Conservation (phyloP, 35 echinoderm and acorn worm species). For the Holothuria glaberrima region DNA sequence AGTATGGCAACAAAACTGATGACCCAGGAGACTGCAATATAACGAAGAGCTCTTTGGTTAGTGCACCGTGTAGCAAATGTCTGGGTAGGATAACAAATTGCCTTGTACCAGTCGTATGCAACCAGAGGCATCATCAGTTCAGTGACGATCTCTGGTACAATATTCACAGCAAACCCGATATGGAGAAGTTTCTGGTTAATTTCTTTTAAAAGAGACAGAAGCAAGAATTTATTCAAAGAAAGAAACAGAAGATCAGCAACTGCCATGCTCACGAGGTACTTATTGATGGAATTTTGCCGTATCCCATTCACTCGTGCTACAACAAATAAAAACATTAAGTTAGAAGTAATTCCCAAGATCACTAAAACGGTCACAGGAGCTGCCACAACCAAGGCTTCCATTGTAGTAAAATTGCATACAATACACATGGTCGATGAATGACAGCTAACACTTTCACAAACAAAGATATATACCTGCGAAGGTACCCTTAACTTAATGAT, state of each 20-base stretch:
- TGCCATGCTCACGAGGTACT: constrained; percentile 26
- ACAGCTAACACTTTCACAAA: too few relatives aligned
- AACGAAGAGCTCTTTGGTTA: not conserved
- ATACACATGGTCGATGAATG: too few relatives aligned
- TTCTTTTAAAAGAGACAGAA: not conserved
- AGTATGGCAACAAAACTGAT: constrained; percentile 1
- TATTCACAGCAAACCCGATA: not conserved
- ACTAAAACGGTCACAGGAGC: not conserved
- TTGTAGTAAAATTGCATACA: too few relatives aligned
- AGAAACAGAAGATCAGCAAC: constrained; percentile 8
- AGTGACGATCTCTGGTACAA: constrained; percentile 1
- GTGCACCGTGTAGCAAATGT: not conserved
- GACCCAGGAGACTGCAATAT: not conserved
- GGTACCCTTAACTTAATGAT: too few relatives aligned
- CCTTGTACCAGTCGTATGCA: constrained; percentile 39
- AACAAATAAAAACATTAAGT: not conserved
- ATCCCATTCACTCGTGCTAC: not conserved
- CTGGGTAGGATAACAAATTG: constrained; percentile 9
- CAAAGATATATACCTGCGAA: too few relatives aligned
- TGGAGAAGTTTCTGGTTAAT: not conserved
- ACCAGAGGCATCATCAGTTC: constrained; percentile 30
- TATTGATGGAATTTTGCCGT: constrained; percentile 25
- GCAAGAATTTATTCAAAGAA: not conserved
- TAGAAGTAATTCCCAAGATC: not conserved
- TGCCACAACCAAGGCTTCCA: not conserved